Percentiles rank a stretch among this genome's conserved stretches.
Evolutionary conservation across 2,113 vertebrate species (phyloP).

Genomic region (Microtus pennsylvanicus): DNA sequence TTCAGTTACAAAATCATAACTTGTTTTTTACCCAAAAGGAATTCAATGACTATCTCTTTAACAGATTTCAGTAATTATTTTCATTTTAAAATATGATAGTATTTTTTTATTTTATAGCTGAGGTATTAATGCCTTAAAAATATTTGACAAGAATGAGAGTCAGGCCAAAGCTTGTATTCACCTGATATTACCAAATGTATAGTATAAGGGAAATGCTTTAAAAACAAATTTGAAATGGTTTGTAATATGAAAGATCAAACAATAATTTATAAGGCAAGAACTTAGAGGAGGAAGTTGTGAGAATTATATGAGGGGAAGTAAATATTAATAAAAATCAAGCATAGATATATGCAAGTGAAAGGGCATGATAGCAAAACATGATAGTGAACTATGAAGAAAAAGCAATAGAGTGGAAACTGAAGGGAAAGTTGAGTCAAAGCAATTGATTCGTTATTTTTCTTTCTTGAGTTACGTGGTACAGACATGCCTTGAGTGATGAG

Average conservation of each 20-base stretch:
- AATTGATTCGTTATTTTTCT: background rate
- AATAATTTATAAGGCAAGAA: background rate
- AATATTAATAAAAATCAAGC: conserved; percentile 39
- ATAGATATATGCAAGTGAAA: background rate
- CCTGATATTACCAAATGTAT: background rate
- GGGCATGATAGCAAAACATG: background rate
- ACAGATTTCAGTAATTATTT: background rate
- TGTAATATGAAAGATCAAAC: background rate
- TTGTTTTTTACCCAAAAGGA: background rate
- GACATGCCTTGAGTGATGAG: background rate
- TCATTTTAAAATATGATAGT: conserved; percentile 13
- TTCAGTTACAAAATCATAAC: conserved; percentile 3
- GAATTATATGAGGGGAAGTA: background rate
- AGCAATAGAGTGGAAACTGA: background rate
- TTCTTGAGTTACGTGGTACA: background rate
- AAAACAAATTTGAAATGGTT: conserved; percentile 36
- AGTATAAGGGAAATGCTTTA: background rate
- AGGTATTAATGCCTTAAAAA: background rate
- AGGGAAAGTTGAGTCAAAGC: background rate
- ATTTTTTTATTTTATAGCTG: background rate
- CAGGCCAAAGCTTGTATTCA: background rate
- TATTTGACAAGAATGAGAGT: background rate
- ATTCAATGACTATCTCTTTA: background rate
- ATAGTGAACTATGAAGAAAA: background rate
- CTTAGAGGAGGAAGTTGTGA: background rate